phyloP scores from a whole-genome alignment of 2,113 vertebrate species.

The Oryzias javanicus region DNA sequence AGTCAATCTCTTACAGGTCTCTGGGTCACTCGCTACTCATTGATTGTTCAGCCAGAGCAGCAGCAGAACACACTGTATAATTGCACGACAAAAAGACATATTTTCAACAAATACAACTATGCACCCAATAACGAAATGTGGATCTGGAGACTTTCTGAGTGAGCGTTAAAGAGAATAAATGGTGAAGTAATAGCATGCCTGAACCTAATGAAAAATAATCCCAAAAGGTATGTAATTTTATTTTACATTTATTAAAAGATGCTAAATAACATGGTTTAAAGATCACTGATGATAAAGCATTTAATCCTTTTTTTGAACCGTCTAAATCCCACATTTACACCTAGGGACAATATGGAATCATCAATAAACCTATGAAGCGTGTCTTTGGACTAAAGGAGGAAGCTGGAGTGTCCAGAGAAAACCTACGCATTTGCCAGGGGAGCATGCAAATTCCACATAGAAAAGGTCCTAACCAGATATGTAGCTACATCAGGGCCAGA shows the following conservation, averaged over 20 bases:
- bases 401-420: no score
- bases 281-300: background rate
- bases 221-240: conserved; percentile 23
- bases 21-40: conserved; percentile 57
- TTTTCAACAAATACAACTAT: conserved; percentile 50
- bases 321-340: no score
- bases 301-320: no score
- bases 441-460: no score
- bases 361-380: no score
- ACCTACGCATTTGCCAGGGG: no score
- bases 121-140: conserved; percentile 45
- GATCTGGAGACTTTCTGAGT: conserved; percentile 38
- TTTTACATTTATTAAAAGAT: conserved; percentile 35
- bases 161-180: background rate
- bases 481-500: no score
- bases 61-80: conserved; percentile 53
- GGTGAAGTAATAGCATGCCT: conserved; percentile 15
- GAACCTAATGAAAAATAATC: conserved; percentile 30
- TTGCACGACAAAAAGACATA: conserved; percentile 50
- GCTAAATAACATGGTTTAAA: conserved; percentile 58
- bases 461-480: no score
- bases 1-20: conserved; percentile 59
- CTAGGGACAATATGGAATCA: no score
- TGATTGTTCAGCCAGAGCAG: conserved; percentile 67
- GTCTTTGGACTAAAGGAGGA: no score